phyloP scores from a whole-genome alignment of 2,797 vertebrate genomes.

The Alosa sapidissima region DNA sequence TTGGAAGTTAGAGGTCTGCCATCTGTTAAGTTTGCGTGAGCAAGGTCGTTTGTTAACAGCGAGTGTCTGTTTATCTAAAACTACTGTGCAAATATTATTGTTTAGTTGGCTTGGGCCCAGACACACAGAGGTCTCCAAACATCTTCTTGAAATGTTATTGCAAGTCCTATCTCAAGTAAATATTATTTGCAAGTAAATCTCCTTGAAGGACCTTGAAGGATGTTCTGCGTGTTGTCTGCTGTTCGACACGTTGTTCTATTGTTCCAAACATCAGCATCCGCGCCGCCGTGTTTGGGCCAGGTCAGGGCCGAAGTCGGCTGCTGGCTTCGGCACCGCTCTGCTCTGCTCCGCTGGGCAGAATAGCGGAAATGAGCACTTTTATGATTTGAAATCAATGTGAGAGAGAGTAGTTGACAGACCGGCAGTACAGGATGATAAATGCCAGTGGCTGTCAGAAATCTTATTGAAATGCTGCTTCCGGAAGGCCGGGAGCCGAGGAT shows the following conservation, averaged over 20 bases:
- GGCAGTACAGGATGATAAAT: not conserved
- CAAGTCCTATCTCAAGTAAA: not conserved
- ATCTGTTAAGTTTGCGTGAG: not conserved
- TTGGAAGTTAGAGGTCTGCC: not conserved
- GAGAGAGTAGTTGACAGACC: not conserved
- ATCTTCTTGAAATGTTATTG: not conserved
- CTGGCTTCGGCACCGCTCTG: not conserved
- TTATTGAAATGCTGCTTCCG: not conserved
- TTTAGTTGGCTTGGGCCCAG: not conserved
- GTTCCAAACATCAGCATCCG: not conserved
- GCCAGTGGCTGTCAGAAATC: not conserved
- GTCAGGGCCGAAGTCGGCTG: not conserved
- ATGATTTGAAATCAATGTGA: not conserved
- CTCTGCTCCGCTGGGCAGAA: not conserved
- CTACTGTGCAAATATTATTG: not conserved
- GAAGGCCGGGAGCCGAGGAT: not conserved
- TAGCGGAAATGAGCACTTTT: not conserved
- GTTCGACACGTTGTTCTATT: not conserved
- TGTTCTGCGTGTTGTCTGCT: not conserved
- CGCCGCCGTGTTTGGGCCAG: not conserved
- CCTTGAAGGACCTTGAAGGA: not conserved
- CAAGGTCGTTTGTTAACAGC: not conserved
- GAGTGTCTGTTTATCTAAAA: not conserved
- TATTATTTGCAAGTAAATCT: not conserved
- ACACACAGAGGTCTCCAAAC: not conserved